Evolutionary conservation across 2,113 vertebrate species (phyloP).

Genomic region (Hypocryptadius cinnamomeus): DNA sequence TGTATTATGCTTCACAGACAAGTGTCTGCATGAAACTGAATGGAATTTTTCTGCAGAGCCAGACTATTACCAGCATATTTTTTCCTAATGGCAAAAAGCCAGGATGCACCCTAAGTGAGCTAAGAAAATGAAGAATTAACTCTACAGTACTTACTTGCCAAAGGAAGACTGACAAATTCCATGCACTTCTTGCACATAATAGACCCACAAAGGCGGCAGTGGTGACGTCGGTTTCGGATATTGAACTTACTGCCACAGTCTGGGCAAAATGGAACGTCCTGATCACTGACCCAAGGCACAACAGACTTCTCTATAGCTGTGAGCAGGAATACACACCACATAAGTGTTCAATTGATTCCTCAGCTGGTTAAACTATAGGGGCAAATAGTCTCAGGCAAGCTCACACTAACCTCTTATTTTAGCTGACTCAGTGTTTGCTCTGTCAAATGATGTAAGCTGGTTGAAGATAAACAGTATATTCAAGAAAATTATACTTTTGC

Average conservation of each 20-base stretch:
- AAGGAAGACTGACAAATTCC: conserved; percentile 83
- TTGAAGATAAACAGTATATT: conserved; percentile 17
- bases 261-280: conserved; percentile 95
- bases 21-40: not conserved
- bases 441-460: conserved; percentile 94
- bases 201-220: conserved; percentile 95
- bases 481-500: not conserved
- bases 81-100: not conserved
- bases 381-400: not conserved
- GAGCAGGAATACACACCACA: not conserved
- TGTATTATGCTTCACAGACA: not conserved
- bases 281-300: conserved; percentile 94
- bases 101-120: not conserved
- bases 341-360: not conserved
- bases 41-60: not conserved
- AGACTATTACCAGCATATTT: not conserved
- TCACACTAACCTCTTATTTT: conserved; percentile 88
- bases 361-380: not conserved
- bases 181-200: conserved; percentile 96
- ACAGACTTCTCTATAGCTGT: conserved; percentile 91
- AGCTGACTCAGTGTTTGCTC: conserved; percentile 82
- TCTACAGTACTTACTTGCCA: conserved; percentile 79
- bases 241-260: conserved; percentile 94
- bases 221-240: conserved; percentile 90
- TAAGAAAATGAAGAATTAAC: not conserved